Percentiles rank a stretch among this genome's conserved stretches.
phyloP scores from a whole-genome alignment of 2,888 invertebrate genomes.

The Caenorhabditis virilis region DNA sequence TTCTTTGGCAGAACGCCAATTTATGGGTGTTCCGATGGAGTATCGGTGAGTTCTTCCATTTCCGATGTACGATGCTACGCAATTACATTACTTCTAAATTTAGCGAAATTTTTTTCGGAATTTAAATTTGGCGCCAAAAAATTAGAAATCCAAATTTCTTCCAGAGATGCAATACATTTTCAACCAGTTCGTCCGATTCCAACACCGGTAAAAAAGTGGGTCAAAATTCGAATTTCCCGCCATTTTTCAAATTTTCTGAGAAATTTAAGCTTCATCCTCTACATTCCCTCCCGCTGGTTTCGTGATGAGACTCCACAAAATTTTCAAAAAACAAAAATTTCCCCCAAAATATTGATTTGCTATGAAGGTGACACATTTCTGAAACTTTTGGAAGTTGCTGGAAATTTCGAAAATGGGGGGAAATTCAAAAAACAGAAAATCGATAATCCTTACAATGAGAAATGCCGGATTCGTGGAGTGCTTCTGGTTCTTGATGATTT shows the following conservation, averaged over 20 bases:
- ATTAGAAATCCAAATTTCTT: conserved; percentile 16
- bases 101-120: neutral
- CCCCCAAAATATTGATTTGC: conserved; percentile 10
- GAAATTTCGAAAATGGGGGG: neutral
- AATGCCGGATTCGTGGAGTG: conserved; percentile 6
- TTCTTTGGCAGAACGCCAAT: conserved; percentile 4
- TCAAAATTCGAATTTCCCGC: too few relatives aligned
- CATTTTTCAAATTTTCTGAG: too few relatives aligned
- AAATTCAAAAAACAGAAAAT: neutral
- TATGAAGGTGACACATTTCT: conserved; percentile 21
- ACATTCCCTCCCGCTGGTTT: conserved; percentile 13
- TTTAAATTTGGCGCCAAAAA: conserved; percentile 3
- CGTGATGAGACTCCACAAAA: too few relatives aligned
- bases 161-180: conserved; percentile 79
- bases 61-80: too few relatives aligned
- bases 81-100: too few relatives aligned
- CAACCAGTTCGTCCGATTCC: conserved; percentile 78
- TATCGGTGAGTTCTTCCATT: too few relatives aligned
- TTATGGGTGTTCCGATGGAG: conserved; percentile 3
- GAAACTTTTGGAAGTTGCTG: conserved; percentile 1
- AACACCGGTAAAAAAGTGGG: neutral
- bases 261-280: conserved; percentile 6
- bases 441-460: conserved; percentile 2
- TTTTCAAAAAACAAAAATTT: too few relatives aligned
- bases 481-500: conserved; percentile 10